Evolutionary conservation across 2,113 vertebrate genomes (phyloP).

Genomic region (Cyprinodon brontotheroides): DNA sequence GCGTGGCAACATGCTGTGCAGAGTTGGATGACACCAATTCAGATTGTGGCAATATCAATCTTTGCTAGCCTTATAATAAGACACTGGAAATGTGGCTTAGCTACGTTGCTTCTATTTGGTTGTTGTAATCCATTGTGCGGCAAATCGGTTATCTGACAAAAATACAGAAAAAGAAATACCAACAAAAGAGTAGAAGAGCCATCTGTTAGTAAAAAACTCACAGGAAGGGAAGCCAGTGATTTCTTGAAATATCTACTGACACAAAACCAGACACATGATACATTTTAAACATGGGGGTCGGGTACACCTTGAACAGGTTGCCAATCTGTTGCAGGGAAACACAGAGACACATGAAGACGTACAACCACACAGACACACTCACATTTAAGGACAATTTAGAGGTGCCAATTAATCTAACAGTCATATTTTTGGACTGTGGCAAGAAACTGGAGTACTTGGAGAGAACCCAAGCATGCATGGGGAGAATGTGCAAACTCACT

Average conservation of each 20-base stretch:
- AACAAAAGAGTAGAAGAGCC: background rate
- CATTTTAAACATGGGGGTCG: background rate
- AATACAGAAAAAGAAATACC: background rate
- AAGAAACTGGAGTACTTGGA: no score
- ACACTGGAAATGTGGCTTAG: slow-evolving; percentile 18
- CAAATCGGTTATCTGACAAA: background rate
- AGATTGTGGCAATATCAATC: slow-evolving; percentile 15
- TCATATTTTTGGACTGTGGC: no score
- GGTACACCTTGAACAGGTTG: no score
- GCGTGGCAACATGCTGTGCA: background rate
- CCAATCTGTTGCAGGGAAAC: no score
- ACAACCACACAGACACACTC: no score
- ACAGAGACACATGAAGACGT: no score
- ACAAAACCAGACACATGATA: background rate
- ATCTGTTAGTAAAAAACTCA: background rate
- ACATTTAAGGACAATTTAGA: no score
- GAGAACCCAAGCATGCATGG: no score
- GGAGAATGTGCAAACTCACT: no score
- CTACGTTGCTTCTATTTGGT: background rate
- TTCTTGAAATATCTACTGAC: background rate
- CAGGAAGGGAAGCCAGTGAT: background rate
- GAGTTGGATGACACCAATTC: background rate
- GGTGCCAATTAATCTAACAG: no score
- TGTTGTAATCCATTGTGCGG: background rate
- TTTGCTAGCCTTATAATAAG: slow-evolving; percentile 14